Percentiles rank a stretch among this genome's conserved stretches.
phyloP scores from a whole-genome alignment of 2,113 vertebrate genomes.

The Kobus ellipsiprymnus region DNA sequence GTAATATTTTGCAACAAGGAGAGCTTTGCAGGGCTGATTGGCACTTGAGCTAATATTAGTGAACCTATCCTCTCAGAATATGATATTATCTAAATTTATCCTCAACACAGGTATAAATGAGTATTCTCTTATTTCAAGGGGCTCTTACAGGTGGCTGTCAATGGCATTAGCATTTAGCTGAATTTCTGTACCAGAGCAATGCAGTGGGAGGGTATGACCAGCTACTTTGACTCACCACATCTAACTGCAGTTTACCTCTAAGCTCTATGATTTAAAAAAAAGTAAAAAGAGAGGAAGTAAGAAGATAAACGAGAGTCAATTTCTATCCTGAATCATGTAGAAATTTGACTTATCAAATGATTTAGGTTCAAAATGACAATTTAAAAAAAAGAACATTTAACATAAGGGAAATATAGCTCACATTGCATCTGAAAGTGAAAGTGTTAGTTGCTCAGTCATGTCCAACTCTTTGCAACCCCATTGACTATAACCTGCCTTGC shows the following conservation, averaged over 20 bases:
- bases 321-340: background rate
- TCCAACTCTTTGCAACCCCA: background rate
- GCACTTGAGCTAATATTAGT: background rate
- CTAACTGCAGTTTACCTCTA: background rate
- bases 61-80: background rate
- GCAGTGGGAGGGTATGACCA: background rate
- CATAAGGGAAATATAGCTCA: background rate
- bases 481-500: background rate
- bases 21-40: background rate
- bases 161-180: background rate
- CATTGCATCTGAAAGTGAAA: background rate
- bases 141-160: background rate
- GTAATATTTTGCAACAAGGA: background rate
- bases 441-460: background rate
- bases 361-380: background rate
- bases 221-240: background rate
- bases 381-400: background rate
- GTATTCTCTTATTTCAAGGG: background rate
- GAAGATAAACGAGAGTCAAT: background rate
- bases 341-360: background rate
- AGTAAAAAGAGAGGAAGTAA: background rate
- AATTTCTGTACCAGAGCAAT: background rate
- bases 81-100: background rate
- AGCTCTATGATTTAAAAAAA: background rate
- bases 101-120: background rate